Evolutionary conservation across 2,113 vertebrate genomes (phyloP), one percentile per base, ranked within the genome.

Genomic region (Erinaceus europaeus): DNA sequence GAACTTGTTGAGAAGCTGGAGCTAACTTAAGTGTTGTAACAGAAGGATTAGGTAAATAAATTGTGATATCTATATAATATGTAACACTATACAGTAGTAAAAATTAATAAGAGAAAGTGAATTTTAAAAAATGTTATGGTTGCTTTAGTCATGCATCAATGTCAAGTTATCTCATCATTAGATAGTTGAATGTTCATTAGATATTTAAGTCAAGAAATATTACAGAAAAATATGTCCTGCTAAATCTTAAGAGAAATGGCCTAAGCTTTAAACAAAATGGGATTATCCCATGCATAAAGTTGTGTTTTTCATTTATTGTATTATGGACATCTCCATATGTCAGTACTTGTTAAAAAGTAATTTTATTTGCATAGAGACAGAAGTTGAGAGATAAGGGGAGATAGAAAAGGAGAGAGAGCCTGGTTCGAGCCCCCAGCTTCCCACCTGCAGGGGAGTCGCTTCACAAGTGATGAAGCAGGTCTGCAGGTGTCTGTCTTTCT

Each of bases 81-180:
- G 10, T 65, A 68, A 75, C 27, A 64, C 48, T 52, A 11, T 25
- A 4, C 38, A 65, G 52, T 44, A 50, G 25, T 91, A 62, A 87
- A 80, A 69, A 57, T n/a, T 14, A 84, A 53, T 59, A 84, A 59
- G 25, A 46, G 64, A 88, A 53, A 40, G 11, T 65, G 67, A 89
- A 75, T 76, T n/a, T n/a, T n/a, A 65, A 71, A 89, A 85, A 83
- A 46, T 10, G 50, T 77, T 68, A 57, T 2, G 6, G 27, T 34
- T 81, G 10, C 64, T 52, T 42, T 5, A 34, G 13, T 68, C 40
- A 80, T 71, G 73, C 27, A 86, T 81, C 84, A 74, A 9, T 81
- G 57, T 84, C 64, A 65, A 23, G 15, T 77, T 90, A 74, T 50
- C 55, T 55, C 55, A 71, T 80, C 61, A 75, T 91, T 82, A 90